Base-by-base conservation (phyloP, 2,888 invertebrate species). In the Metallyticus violacea region DNA sequence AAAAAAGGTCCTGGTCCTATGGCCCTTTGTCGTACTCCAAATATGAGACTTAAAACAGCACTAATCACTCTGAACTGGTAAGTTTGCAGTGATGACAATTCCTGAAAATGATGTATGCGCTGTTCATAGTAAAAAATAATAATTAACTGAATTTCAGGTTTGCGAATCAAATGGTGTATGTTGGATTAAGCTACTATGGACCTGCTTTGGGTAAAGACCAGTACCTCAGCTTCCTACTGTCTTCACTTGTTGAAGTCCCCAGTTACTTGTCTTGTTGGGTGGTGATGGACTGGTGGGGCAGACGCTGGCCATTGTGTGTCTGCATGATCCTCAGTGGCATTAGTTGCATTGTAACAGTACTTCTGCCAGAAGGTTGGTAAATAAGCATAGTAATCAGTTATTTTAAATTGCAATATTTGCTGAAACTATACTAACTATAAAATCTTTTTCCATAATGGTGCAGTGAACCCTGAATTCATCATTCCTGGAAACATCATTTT, bases 131-230 rank as follows among this genome's bases (percentile, higher is more conserved):
- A 79, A 2, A 26, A 79, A n/a, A n/a, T 29, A 15, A 22, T 40
- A 80, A 27, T 85, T 26, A 28, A 26, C 2, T 80, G 28, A 6
- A 27, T 7, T 15, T 6, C 88, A 94, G 94, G 94, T 97, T 98
- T 91, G 97, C 97, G 83, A 98, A 97, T 89, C 97, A 97, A 90
- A 97, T 97, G 91, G 98, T 98, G 2, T 98, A 98, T 90, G 96
- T 98, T 26, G 98, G 98, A 0, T 93, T 98, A 77, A 97, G 97
- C 89, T 97, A 98, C 90, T 98, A 98, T 90, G 97, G 97, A 0
- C 97, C 98, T 9, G 96, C 97, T 1, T 93, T 98, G 85, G 98
- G 98, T 9, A 96, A 94, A 90, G 96, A 97, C 91, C 96, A 97
- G 90, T 97, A 98, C 91, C 93, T 98, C 90, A 97, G 97, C 90